A percentile compares a stretch with the other conserved stretches of the same genome.
phyloP scores from a whole-genome alignment of 2,113 vertebrate genomes.

The Psittacula cyanocephala region DNA sequence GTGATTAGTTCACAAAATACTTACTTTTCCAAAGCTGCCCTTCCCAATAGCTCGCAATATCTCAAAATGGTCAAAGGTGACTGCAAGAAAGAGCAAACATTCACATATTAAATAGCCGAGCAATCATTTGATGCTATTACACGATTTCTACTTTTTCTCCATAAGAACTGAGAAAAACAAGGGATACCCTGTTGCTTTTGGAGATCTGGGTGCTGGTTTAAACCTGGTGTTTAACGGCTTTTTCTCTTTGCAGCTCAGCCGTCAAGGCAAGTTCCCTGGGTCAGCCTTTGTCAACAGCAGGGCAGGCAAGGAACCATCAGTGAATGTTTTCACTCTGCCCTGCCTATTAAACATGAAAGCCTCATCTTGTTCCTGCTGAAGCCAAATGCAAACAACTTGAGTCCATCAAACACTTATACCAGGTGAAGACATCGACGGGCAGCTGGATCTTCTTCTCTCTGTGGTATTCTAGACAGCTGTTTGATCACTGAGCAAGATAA shows the following conservation, averaged over 20 bases:
- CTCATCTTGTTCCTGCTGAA: neutral
- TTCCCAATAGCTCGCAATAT: slow-evolving; percentile 97
- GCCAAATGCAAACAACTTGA: neutral
- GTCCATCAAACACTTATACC: neutral
- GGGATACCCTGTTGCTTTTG: neutral
- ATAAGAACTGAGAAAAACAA: neutral
- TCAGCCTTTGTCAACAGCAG: neutral
- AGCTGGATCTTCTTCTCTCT: neutral
- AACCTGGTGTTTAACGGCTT: neutral
- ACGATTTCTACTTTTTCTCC: neutral
- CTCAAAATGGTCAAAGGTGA: slow-evolving; percentile 98
- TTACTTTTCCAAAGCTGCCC: slow-evolving; percentile 98
- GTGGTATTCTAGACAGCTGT: neutral
- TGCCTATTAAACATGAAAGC: neutral
- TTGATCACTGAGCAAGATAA: neutral
- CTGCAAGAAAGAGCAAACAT: slow-evolving; percentile 77
- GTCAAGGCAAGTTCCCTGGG: neutral
- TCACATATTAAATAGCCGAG: neutral
- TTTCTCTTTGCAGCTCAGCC: neutral
- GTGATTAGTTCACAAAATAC: slow-evolving; percentile 6
- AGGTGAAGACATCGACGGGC: neutral
- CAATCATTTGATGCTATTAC: neutral
- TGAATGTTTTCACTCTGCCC: neutral
- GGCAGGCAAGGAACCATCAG: neutral
- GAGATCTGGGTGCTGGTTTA: neutral